These are phyloP conservation scores for Meleagris gallopavo DNA, from an alignment of 2,113 vertebrate genomes.

Conservation along the genomic window DNA sequence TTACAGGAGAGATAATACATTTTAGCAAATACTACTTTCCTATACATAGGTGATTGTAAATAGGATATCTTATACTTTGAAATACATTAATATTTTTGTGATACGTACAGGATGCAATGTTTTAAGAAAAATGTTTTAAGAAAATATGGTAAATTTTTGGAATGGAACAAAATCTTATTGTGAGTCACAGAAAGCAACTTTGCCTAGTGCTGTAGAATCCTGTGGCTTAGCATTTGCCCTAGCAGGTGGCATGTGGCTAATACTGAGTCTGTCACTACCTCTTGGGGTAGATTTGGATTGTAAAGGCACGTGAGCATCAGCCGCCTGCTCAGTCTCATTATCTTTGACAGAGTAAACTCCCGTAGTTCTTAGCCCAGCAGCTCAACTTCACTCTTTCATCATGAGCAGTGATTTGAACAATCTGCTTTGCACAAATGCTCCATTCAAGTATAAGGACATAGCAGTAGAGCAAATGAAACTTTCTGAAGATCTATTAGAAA, in stretches of 20 bases:
- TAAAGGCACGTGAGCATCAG: constrained; percentile 98
- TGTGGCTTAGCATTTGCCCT: constrained; percentile 81
- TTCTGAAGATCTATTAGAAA: background rate
- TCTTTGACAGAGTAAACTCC: constrained; percentile 85
- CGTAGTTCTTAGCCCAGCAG: constrained; percentile 41
- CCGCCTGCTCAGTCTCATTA: constrained; percentile 88
- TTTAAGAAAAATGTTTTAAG: background rate
- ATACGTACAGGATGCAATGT: background rate
- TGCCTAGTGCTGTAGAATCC: constrained; percentile 78
- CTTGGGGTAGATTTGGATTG: constrained; percentile 82
- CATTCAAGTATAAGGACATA: background rate
- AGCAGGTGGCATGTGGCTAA: constrained; percentile 89
- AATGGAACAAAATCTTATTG: constrained; percentile 37
- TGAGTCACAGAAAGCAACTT: constrained; percentile 77
- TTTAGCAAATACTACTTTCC: background rate
- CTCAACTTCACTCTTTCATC: constrained; percentile 3
- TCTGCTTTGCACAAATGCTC: background rate
- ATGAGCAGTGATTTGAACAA: background rate
- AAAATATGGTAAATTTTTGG: background rate
- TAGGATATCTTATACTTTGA: background rate
- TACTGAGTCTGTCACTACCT: constrained; percentile 65
- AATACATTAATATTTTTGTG: background rate
- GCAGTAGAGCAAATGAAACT: background rate
- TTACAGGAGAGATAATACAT: background rate
- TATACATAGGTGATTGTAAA: background rate